Conservation (phyloP, 2,888 invertebrate genomes). For the Timema cristinae region DNA sequence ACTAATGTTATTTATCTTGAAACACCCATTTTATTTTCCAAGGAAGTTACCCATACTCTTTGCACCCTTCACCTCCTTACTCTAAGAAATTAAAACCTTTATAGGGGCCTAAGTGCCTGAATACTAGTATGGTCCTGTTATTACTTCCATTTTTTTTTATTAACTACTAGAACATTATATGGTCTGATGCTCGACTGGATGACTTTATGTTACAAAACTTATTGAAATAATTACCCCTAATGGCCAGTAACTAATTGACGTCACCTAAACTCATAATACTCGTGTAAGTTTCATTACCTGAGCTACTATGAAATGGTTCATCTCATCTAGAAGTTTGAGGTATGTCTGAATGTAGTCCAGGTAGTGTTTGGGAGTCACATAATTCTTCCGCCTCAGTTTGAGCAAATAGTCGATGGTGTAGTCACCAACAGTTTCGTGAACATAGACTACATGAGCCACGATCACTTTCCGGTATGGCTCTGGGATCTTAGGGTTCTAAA, state of each 20-base stretch:
- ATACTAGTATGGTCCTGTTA: neutral
- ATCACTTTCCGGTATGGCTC: slow-evolving; percentile 63
- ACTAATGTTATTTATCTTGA: no score
- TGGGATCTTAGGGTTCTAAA: slow-evolving; percentile 62
- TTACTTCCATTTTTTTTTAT: neutral
- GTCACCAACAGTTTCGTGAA: slow-evolving; percentile 68
- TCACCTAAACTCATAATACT: neutral
- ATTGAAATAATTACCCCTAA: no score
- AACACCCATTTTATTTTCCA: no score
- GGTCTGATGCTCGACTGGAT: no score
- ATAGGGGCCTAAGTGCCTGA: no score
- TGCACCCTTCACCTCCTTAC: no score
- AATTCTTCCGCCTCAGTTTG: slow-evolving; percentile 75
- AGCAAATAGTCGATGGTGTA: slow-evolving; percentile 70
- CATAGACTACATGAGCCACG: slow-evolving; percentile 81
- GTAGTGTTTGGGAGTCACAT: slow-evolving; percentile 89
- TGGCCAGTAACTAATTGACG: neutral
- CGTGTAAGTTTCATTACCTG: slow-evolving; percentile 41
- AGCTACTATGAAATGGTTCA: slow-evolving; percentile 49
- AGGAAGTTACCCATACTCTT: no score
- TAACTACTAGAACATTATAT: no score
- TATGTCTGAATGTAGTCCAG: slow-evolving; percentile 82
- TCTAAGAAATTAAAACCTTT: no score
- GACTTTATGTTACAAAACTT: no score
- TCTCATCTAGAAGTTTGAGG: slow-evolving; percentile 68